Evolutionary conservation across 2,888 invertebrate genomes (phyloP).

Genomic region (Ditula angustiorana): DNA sequence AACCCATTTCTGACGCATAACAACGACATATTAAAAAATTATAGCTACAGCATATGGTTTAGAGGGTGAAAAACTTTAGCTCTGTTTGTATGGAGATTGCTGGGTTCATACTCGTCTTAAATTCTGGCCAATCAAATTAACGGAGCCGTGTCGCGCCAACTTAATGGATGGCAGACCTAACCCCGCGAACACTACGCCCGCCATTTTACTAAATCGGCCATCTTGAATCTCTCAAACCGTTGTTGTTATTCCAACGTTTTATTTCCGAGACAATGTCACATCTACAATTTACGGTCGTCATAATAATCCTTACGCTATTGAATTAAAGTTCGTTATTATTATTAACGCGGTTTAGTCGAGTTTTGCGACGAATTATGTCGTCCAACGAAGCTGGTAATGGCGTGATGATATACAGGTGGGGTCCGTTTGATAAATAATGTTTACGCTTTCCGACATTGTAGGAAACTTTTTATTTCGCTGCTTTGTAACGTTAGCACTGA

Average conservation of each 20-base stretch:
- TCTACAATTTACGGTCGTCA: not conserved
- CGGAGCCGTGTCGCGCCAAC: too few relatives aligned
- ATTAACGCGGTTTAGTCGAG: not conserved
- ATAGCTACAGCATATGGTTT: too few relatives aligned
- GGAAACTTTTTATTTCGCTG: not conserved
- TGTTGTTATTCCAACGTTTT: not conserved
- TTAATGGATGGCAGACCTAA: not conserved
- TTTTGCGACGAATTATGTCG: not conserved
- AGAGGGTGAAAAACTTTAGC: too few relatives aligned
- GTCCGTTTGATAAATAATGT: not conserved
- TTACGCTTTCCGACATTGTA: not conserved
- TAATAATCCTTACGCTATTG: not conserved
- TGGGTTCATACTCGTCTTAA: too few relatives aligned
- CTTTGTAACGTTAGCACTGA: too few relatives aligned
- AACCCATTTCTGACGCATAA: too few relatives aligned
- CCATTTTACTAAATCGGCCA: conserved; percentile 4
- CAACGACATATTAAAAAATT: too few relatives aligned
- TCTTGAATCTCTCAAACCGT: conserved; percentile 3
- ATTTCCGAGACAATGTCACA: not conserved
- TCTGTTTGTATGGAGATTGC: too few relatives aligned
- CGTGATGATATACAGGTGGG: conserved; percentile 7
- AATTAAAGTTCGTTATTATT: not conserved
- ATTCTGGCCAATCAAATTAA: too few relatives aligned
- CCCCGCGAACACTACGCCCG: not conserved
- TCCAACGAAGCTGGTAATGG: conserved; percentile 1